Base-by-base conservation (phyloP, 2,888 invertebrate genomes). In the Scrobipalpa costella region DNA sequence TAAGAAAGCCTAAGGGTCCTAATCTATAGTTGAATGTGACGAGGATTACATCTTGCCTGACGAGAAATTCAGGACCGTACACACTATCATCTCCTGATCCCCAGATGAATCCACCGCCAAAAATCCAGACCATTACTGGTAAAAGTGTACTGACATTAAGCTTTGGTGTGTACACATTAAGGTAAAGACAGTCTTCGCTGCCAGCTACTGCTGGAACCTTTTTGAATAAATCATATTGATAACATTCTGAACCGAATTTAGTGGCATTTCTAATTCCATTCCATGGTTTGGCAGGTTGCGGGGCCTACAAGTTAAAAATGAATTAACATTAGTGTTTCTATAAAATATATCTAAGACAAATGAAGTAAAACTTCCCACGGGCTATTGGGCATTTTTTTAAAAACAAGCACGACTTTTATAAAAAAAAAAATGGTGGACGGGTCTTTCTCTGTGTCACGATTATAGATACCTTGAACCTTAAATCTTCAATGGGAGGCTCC, bases 21-120 rank as follows among this genome's bases (percentile, higher is more conserved):
- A 90, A 71, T 67, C 91, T 81, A 64, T 90, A 91, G 67, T 91
- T 91, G 2, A 88, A 63, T 0, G 90, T 88, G 7, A 91, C 87
- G 0, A 90, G 68, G 2, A 90, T 69, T 0, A 91, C 78, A 17
- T 75, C 83, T 57, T 86, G 79, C 64, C 76, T 78, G 8, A 90
- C 64, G 0, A 91, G 76, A 62, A 82, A 88, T 58, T 90, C 81
- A 2, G 91, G 90, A 0, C 87, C 88, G 57, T 84, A 86, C 0
- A 80, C 5, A 15, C 80, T 69, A 6, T 71, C 72, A 64, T 83
- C 67, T 40, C 83, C 83, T 2, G 79, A 79, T 9, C 84, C 84
- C n/a, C 75, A 74, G 47, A 73, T 69, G 52, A 73, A 84, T 0
- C 73, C 81, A 0, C 84, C 84, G 8, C 84, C 83, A 38, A 84